These are phyloP conservation scores for Netta rufina DNA, from an alignment of 2,797 vertebrate species.

Conservation along the genomic window DNA sequence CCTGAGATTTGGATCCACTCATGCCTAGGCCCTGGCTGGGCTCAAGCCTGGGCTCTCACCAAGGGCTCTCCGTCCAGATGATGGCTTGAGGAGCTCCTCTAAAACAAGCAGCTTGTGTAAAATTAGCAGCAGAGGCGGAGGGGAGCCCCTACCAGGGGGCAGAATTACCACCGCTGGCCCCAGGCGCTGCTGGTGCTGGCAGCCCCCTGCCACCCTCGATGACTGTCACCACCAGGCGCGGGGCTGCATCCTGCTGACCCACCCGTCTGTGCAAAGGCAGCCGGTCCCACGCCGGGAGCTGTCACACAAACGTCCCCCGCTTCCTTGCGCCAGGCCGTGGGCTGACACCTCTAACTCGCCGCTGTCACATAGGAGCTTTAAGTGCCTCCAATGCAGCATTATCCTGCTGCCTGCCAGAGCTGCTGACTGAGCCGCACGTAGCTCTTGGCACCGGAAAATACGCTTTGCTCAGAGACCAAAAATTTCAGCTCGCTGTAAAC, in stretches of 20 bases:
- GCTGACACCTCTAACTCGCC: neutral
- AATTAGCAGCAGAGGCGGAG: neutral
- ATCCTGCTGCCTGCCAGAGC: neutral
- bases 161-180: slow-evolving; percentile 15
- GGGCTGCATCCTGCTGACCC: neutral
- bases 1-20: neutral
- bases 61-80: neutral
- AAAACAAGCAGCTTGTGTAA: slow-evolving; percentile 8
- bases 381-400: neutral
- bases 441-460: slow-evolving; percentile 56
- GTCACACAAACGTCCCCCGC: neutral
- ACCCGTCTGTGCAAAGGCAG: neutral
- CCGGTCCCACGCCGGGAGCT: neutral
- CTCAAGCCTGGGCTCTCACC: neutral
- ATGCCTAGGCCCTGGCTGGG: neutral
- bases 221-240: slow-evolving; percentile 12
- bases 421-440: slow-evolving; percentile 16
- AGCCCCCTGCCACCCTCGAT: neutral
- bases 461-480: slow-evolving; percentile 45
- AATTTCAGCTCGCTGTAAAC: slow-evolving; percentile 29
- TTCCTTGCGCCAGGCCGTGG: neutral
- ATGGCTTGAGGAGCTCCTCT: slow-evolving; percentile 3
- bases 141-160: neutral
- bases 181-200: neutral
- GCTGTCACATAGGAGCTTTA: slow-evolving; percentile 7